Conservation (phyloP, 2,888 invertebrate species). For the Erebia ligea region DNA sequence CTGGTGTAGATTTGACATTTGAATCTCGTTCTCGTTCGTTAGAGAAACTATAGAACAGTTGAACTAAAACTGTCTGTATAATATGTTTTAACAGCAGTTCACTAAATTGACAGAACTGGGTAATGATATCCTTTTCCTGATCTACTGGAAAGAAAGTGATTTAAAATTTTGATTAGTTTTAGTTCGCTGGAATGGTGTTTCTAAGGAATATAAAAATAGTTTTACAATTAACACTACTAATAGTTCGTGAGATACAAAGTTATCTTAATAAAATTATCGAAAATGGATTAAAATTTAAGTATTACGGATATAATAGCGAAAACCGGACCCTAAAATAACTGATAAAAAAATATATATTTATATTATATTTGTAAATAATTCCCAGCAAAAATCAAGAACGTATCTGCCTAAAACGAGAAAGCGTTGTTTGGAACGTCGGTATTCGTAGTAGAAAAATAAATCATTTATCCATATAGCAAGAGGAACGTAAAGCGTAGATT, state of each 20-base stretch:
- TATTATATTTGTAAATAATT: neutral
- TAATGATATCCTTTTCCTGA: neutral
- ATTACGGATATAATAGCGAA: neutral
- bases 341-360: conserved; percentile 9
- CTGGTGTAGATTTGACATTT: too few relatives aligned
- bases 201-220: neutral
- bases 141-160: neutral
- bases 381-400: neutral
- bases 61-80: too few relatives aligned
- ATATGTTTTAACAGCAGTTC: too few relatives aligned
- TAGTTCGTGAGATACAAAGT: neutral
- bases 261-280: neutral
- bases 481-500: neutral
- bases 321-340: neutral
- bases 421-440: conserved; percentile 29
- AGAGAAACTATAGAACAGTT: too few relatives aligned
- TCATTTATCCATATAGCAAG: neutral
- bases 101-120: neutral
- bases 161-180: neutral
- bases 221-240: neutral
- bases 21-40: too few relatives aligned
- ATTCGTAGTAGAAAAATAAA: conserved; percentile 25
- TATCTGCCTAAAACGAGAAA: conserved; percentile 20
- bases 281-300: neutral
- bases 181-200: neutral